Conservation (phyloP, 2,797 vertebrate genomes). For the Aratinga solstitialis region DNA sequence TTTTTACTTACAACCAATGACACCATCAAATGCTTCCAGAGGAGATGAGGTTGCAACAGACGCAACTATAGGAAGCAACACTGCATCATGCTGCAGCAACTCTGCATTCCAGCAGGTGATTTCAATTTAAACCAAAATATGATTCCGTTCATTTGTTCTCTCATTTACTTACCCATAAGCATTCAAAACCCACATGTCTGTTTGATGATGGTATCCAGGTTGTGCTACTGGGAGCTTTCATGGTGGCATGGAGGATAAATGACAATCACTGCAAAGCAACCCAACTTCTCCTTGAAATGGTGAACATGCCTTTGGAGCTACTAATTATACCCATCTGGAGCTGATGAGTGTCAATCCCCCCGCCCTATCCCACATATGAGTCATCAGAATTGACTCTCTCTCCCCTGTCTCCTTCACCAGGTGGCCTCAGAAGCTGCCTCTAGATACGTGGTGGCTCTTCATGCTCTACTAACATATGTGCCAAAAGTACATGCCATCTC, state of each 20-base stretch:
- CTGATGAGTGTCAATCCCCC: neutral
- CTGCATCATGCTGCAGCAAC: neutral
- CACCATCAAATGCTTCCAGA: neutral
- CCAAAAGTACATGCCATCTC: too few relatives aligned
- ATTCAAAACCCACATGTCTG: fast-evolving
- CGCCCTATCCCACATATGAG: neutral
- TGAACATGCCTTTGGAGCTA: neutral
- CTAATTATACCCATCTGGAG: neutral
- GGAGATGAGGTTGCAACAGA: neutral
- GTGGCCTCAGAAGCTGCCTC: neutral
- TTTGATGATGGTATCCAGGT: neutral
- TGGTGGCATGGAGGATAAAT: fast-evolving
- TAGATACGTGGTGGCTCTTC: neutral
- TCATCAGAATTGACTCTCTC: neutral
- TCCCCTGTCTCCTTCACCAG: neutral
- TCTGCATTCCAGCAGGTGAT: neutral
- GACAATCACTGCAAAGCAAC: fast-evolving
- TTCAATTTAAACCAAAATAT: neutral
- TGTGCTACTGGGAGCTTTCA: neutral
- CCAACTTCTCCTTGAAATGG: fast-evolving
- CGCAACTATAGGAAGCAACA: neutral
- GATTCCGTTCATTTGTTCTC: neutral
- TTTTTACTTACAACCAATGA: neutral
- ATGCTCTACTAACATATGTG: fast-evolving
- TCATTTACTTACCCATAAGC: neutral